A percentile compares a stretch with the other conserved stretches of the same genome.
phyloP scores from a whole-genome alignment of 2,113 vertebrate species.

The Drymodes brunneopygia region DNA sequence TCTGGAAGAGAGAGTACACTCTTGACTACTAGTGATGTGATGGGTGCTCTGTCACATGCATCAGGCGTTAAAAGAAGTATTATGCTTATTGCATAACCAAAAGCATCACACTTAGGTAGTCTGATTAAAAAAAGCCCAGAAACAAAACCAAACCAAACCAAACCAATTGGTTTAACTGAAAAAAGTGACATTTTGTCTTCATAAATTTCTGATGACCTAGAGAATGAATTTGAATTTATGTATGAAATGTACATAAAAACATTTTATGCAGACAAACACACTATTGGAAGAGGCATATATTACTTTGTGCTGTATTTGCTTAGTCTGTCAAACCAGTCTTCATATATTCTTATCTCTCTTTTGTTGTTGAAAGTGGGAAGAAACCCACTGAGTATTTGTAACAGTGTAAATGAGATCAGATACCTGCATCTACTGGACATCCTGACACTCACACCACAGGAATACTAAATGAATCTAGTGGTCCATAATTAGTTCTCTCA shows the following conservation, averaged over 20 bases:
- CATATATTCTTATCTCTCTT: neutral
- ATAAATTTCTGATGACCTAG: neutral
- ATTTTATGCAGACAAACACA: neutral
- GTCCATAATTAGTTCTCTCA: slow-evolving; percentile 9
- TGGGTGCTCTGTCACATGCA: neutral
- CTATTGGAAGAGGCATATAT: neutral
- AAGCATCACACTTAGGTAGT: neutral
- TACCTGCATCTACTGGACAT: neutral
- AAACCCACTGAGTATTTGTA: neutral
- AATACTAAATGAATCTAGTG: neutral
- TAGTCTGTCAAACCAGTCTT: neutral
- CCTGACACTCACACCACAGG: neutral
- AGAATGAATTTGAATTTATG: neutral
- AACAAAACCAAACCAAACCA: neutral
- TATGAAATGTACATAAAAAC: neutral
- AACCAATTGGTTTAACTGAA: neutral
- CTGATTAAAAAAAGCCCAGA: neutral
- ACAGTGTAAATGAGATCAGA: neutral
- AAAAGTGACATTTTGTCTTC: neutral
- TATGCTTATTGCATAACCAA: neutral
- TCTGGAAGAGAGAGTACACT: neutral
- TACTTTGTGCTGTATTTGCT: neutral
- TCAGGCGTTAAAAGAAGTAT: neutral
- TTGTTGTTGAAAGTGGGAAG: neutral
- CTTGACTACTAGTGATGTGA: neutral